Evolutionary conservation across 2,888 invertebrate genomes (phyloP).

Genomic region (Labia minor): DNA sequence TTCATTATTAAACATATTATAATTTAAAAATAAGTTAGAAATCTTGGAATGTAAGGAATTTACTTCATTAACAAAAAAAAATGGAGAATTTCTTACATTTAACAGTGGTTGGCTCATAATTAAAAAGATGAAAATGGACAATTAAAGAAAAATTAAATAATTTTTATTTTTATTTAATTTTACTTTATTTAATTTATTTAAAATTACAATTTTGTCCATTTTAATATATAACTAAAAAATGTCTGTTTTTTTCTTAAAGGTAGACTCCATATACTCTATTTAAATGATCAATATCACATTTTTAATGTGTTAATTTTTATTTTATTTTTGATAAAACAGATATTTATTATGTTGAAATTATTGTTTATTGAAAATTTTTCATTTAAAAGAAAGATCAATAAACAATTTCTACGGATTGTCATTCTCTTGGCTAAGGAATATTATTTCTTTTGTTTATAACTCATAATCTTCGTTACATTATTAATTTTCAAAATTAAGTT

Average conservation of each 20-base stretch:
- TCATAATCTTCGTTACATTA: too few relatives aligned
- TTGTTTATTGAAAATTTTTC: slow-evolving; percentile 5
- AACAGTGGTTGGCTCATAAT: too few relatives aligned
- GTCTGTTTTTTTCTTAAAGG: not conserved
- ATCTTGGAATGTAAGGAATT: not conserved
- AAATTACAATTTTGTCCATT: slow-evolving; percentile 2
- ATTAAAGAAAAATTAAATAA: too few relatives aligned
- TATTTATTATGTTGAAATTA: not conserved
- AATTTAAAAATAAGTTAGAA: not conserved
- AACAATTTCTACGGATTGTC: slow-evolving; percentile 7
- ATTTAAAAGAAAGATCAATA: not conserved
- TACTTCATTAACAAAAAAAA: not conserved
- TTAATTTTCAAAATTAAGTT: not conserved
- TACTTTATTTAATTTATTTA: not conserved
- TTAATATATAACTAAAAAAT: not conserved
- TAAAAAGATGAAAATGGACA: not conserved
- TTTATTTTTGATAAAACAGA: not conserved
- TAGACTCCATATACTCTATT: too few relatives aligned
- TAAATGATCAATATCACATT: not conserved
- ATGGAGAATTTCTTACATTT: not conserved
- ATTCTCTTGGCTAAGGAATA: slow-evolving; percentile 13
- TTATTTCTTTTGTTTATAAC: too few relatives aligned
- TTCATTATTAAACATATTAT: not conserved
- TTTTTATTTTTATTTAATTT: slow-evolving; percentile 17
- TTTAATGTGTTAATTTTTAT: not conserved